Evolutionary conservation across 2,797 vertebrate genomes (phyloP).

Genomic region (Picus viridis): DNA sequence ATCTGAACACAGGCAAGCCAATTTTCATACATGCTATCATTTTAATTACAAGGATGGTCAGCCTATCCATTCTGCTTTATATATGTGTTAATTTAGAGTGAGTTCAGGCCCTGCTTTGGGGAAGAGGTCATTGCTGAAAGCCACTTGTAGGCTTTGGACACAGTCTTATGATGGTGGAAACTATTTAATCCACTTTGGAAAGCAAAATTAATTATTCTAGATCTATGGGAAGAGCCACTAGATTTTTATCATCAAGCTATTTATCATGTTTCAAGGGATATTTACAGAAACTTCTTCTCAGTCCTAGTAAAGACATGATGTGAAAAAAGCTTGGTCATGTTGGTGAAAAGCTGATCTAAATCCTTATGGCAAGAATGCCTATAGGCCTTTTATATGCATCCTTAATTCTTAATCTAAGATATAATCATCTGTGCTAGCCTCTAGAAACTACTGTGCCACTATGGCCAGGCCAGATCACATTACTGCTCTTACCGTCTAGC

Average conservation of each 20-base stretch:
- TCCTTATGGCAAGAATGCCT: not conserved
- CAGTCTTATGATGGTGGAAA: not conserved
- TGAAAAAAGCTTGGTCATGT: not conserved
- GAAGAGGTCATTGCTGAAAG: not conserved
- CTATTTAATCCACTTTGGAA: not conserved
- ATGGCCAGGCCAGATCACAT: not conserved
- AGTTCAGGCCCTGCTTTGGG: not conserved
- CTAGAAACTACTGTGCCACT: not conserved
- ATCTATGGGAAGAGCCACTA: not conserved
- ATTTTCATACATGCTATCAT: not conserved
- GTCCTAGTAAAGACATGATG: not conserved
- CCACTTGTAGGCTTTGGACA: not conserved
- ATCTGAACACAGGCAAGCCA: not conserved
- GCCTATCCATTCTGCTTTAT: not conserved
- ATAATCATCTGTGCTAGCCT: not conserved
- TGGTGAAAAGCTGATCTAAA: not conserved
- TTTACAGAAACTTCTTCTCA: not conserved
- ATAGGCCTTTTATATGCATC: not conserved
- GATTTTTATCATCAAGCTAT: slow-evolving; percentile 4
- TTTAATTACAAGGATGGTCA: slow-evolving; percentile 38
- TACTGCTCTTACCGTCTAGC: not conserved
- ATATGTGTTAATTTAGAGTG: not conserved
- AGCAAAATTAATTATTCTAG: not conserved
- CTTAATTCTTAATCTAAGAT: not conserved
- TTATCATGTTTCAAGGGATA: not conserved